These are phyloP conservation scores for Hecatera dysodea DNA, from an alignment of 2,888 invertebrate species.

Conservation along the genomic window DNA sequence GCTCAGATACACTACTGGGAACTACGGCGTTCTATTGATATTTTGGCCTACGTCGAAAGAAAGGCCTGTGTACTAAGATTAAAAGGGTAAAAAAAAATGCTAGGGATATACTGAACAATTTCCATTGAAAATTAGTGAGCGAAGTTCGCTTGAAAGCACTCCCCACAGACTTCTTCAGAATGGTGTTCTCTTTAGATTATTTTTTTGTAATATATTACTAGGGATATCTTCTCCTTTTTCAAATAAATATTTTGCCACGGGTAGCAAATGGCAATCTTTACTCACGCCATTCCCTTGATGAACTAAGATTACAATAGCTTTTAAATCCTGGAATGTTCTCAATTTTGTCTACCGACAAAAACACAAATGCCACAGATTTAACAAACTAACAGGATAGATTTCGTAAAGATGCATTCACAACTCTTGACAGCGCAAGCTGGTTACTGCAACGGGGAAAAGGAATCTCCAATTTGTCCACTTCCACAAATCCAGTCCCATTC, in stretches of 20 bases:
- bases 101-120: not conserved
- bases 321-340: conserved; percentile 5
- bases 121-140: conserved; percentile 21
- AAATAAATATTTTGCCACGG: conserved; percentile 10
- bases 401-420: conserved; percentile 3
- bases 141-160: conserved; percentile 35
- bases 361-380: no score
- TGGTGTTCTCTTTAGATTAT: conserved; percentile 19
- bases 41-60: conserved; percentile 21
- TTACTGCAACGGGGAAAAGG: conserved; percentile 13
- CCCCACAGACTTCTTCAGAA: conserved; percentile 9
- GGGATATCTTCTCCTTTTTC: not conserved
- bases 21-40: conserved; percentile 34
- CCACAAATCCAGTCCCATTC: conserved; percentile 15
- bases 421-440: not conserved
- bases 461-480: conserved; percentile 38
- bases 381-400: not conserved
- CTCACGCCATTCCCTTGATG: not conserved
- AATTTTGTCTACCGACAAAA: not conserved
- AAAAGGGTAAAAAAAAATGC: conserved; percentile 10
- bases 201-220: conserved; percentile 33
- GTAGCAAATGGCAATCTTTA: conserved; percentile 6
- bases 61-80: conserved; percentile 6
- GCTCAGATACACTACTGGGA: conserved; percentile 41
- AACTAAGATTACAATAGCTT: not conserved